Evolutionary conservation across 2,888 invertebrate species (phyloP).

Genomic region (Rhodophaea formosa): DNA sequence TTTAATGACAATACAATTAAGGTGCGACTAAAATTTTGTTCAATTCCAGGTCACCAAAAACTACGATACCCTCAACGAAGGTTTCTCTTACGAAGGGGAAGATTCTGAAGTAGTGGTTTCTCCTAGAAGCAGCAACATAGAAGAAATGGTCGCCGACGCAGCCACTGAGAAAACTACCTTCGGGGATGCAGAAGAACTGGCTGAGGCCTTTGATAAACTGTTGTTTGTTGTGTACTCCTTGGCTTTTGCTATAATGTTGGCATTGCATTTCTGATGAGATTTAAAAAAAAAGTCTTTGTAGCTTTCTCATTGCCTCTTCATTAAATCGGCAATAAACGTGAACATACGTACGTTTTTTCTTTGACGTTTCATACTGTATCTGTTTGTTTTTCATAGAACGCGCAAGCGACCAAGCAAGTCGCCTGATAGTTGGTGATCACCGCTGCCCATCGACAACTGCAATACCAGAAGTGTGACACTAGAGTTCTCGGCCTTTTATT

Average conservation of each 20-base stretch:
- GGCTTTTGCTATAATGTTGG: slow-evolving; percentile 53
- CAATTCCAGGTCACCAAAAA: slow-evolving; percentile 38
- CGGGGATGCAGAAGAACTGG: slow-evolving; percentile 52
- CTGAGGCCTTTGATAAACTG: slow-evolving; percentile 57
- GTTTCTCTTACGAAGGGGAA: slow-evolving; percentile 50
- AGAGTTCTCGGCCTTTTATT: no score
- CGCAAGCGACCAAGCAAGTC: no score
- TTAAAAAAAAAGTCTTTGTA: background rate
- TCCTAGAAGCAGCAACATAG: slow-evolving; percentile 45
- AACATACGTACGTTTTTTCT: no score
- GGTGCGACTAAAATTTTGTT: no score
- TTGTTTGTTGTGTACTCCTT: slow-evolving; percentile 59
- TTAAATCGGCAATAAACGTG: no score
- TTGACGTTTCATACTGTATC: no score
- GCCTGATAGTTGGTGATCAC: no score
- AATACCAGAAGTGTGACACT: no score
- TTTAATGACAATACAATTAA: no score
- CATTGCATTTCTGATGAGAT: slow-evolving; percentile 47
- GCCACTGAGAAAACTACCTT: slow-evolving; percentile 38
- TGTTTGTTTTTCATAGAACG: no score
- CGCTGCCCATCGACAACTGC: no score
- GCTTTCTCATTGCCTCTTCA: no score
- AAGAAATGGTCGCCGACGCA: slow-evolving; percentile 65
- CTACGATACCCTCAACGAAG: slow-evolving; percentile 54
- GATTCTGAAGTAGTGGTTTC: slow-evolving; percentile 35